phyloP scores from a whole-genome alignment of 2,888 invertebrate genomes.

The Galerucella nymphaeae region DNA sequence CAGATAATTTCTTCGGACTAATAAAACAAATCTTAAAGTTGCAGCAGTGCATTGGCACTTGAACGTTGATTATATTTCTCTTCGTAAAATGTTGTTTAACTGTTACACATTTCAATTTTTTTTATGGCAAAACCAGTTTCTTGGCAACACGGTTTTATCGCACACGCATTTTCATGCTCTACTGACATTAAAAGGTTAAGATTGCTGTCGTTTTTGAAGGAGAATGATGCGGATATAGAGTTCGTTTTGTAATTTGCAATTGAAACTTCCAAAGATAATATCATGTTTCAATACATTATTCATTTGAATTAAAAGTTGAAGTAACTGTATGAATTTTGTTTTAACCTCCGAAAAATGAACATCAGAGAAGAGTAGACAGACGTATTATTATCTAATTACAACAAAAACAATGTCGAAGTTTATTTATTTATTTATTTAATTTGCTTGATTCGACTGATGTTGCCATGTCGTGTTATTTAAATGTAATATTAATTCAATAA shows the following conservation, averaged over 20 bases:
- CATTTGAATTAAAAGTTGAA: neutral
- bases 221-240: slow-evolving; percentile 4
- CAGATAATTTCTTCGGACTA: neutral
- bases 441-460: too few species aligned
- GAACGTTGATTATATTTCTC: neutral
- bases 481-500: too few species aligned
- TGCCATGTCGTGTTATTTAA: too few species aligned
- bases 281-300: slow-evolving; percentile 1
- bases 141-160: slow-evolving; percentile 11
- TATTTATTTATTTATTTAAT: too few species aligned
- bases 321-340: slow-evolving; percentile 1
- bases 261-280: neutral
- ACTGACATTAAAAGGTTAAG: slow-evolving; percentile 5
- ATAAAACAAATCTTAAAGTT: neutral
- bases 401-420: too few species aligned
- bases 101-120: slow-evolving; percentile 3
- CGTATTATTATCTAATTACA: too few species aligned
- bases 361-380: too few species aligned
- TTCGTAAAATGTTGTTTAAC: neutral
- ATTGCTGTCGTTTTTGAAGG: neutral
- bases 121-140: slow-evolving; percentile 6
- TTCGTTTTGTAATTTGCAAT: slow-evolving; percentile 4
- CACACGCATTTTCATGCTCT: slow-evolving; percentile 12
- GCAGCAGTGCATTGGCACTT: neutral
- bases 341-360: too few species aligned